A percentile compares a stretch with the other conserved stretches of the same genome.
These are phyloP conservation scores for Ennomos erosarius DNA, from an alignment of 2,888 invertebrate species.

Conservation along the genomic window DNA sequence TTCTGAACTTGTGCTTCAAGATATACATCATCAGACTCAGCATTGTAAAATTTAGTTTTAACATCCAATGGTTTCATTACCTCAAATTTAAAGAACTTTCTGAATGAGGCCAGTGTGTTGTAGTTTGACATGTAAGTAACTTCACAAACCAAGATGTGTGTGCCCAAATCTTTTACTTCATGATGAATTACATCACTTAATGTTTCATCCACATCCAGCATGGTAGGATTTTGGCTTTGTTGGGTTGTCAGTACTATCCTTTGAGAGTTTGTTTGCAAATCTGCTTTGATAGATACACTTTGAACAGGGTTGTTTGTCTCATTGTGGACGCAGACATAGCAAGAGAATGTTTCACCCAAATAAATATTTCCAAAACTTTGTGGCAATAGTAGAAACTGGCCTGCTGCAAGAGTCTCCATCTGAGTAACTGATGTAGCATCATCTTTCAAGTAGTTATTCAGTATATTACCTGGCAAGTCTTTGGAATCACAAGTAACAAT, in stretches of 20 bases:
- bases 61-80: conserved; percentile 99
- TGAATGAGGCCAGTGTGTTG: conserved; percentile 92
- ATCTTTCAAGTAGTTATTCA: conserved; percentile 91
- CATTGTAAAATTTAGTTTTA: conserved; percentile 99
- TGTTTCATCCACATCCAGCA: conserved; percentile 91
- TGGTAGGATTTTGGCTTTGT: conserved; percentile 86
- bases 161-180: conserved; percentile 99
- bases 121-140: conserved; percentile 94
- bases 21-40: conserved; percentile 92
- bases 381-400: conserved; percentile 96
- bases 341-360: conserved; percentile 98
- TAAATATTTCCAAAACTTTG: conserved; percentile 99
- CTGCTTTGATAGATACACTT: conserved; percentile 95
- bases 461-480: conserved; percentile 93
- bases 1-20: conserved; percentile 94
- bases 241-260: conserved; percentile 92
- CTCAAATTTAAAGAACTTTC: conserved; percentile 99
- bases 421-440: conserved; percentile 94
- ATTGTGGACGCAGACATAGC: conserved; percentile 98
- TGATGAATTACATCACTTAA: conserved; percentile 98
- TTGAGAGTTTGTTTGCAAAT: conserved; percentile 96
- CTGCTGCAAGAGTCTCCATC: conserved; percentile 92
- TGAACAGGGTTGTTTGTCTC: conserved; percentile 94
- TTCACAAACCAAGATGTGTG: conserved; percentile 98
- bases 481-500: conserved; percentile 93